phyloP scores from a whole-genome alignment of 2,113 vertebrate species.

The Cygnus buccinator region DNA sequence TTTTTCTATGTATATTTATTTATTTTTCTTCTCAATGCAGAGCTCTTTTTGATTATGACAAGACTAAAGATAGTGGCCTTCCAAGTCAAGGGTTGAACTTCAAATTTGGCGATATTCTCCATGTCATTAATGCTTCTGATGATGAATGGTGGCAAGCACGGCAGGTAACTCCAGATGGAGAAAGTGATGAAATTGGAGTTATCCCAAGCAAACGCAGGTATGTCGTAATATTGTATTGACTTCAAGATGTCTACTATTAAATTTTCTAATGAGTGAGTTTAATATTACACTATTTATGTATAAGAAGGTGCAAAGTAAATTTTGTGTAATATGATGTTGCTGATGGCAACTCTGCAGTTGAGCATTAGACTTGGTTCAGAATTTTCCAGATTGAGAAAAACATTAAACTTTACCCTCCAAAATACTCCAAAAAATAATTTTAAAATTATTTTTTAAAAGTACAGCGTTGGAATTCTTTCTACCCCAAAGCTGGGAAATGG shows the following conservation, averaged over 20 bases:
- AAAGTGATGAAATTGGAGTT: slow-evolving; percentile 85
- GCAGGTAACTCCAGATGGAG: slow-evolving; percentile 82
- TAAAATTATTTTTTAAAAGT: not conserved
- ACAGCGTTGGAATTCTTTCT: not conserved
- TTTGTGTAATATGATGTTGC: not conserved
- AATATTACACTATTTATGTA: not conserved
- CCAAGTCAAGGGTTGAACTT: slow-evolving; percentile 87
- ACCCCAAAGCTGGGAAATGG: not conserved
- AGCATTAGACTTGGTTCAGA: not conserved
- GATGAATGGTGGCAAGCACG: slow-evolving; percentile 88
- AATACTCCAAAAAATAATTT: too few species aligned
- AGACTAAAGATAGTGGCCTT: slow-evolving; percentile 86
- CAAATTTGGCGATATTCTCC: slow-evolving; percentile 85
- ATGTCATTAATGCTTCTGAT: slow-evolving; percentile 86
- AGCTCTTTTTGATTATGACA: slow-evolving; percentile 88
- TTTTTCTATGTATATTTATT: not conserved
- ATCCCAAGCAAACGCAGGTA: slow-evolving; percentile 88
- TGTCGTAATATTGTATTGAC: not conserved
- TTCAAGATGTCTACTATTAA: not conserved
- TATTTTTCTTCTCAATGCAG: slow-evolving; percentile 58
- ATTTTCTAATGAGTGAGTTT: not conserved
- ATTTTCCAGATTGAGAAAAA: not conserved
- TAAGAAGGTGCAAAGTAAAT: not conserved
- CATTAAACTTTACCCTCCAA: not conserved
- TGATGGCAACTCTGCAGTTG: not conserved